Base-by-base conservation (phyloP, 2,797 vertebrate species). In the Fundulus diaphanus region DNA sequence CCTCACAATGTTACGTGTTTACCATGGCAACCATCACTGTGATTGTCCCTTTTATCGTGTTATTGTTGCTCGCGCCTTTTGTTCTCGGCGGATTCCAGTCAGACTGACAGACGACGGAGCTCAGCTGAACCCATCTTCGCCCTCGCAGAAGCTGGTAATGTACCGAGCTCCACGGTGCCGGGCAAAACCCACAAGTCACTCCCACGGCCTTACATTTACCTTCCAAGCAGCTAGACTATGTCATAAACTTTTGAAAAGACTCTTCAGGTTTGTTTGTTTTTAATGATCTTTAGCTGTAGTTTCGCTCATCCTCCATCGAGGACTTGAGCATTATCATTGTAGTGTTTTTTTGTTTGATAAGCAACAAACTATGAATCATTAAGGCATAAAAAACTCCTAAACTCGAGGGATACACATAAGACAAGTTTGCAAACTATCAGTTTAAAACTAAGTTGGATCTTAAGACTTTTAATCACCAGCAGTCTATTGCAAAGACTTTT, bases 11-110 rank as follows among this genome's bases (percentile, higher is more conserved):
- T 83, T 78, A 70, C 66, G 80, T 84, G 83, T 86, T 92, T 87
- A 87, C 91, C 89, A 94, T 93, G 87, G 91, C 89, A 93, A 94
- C 92, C 88, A 86, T 85, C 73, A 69, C 40, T 59, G 77, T 82
- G 81, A 77, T 84, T 86, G 90, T 86, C 83, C 79, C 78, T 88
- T 74, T 86, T 79, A 80, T 81, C 85, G 56, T 84, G 76, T 80
- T 84, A 85, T 75, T 70, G 74, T 44, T 15, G 66, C 73, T 84
- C 73, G 48, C 42, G 54, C 67, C 46, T 72, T 79, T 44, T 78
- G 37, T 71, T 74, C 57, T 29, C 54, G 68, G 70, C 77, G 76
- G 70, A 84, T 49, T 76, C 78, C 52, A 72, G 72, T 72, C 59
- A 15, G 76, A 54, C 40, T 52, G 54, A 63, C 68, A 82, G 63